These are phyloP conservation scores for Quadroppia sp. DNA, from an alignment of 2,888 invertebrate species.

Conservation along the genomic window DNA sequence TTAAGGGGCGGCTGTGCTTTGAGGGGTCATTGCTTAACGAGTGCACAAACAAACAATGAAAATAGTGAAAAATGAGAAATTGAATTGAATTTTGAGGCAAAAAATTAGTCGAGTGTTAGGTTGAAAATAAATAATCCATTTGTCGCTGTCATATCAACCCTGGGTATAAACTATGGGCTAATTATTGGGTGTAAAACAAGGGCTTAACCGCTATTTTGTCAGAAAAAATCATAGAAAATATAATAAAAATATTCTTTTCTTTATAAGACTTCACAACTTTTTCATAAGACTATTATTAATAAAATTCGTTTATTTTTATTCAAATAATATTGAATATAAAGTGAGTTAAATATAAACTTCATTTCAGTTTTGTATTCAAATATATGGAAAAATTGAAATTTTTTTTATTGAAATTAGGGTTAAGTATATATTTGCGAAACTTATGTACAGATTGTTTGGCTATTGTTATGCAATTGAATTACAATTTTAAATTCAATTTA, in stretches of 20 bases:
- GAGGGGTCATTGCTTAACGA: neutral
- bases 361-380: too few relatives aligned
- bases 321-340: too few relatives aligned
- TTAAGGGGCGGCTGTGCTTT: neutral
- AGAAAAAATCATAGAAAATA: neutral
- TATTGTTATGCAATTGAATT: too few relatives aligned
- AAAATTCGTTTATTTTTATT: too few relatives aligned
- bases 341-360: too few relatives aligned
- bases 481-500: too few relatives aligned
- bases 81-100: neutral
- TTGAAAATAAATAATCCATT: neutral
- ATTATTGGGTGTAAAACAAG: slow-evolving; percentile 21
- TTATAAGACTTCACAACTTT: too few relatives aligned
- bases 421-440: too few relatives aligned
- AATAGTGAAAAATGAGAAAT: neutral
- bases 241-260: too few relatives aligned
- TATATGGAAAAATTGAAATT: too few relatives aligned
- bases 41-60: neutral
- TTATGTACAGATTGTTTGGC: too few relatives aligned
- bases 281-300: neutral
- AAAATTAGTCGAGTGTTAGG: neutral
- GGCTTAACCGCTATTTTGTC: neutral
- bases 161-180: neutral
- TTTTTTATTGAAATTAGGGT: too few relatives aligned
- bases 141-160: neutral